A percentile compares a stretch with the other conserved stretches of the same genome.
These are phyloP conservation scores for Griposia aprilina DNA, from an alignment of 2,888 invertebrate species.

Conservation along the genomic window DNA sequence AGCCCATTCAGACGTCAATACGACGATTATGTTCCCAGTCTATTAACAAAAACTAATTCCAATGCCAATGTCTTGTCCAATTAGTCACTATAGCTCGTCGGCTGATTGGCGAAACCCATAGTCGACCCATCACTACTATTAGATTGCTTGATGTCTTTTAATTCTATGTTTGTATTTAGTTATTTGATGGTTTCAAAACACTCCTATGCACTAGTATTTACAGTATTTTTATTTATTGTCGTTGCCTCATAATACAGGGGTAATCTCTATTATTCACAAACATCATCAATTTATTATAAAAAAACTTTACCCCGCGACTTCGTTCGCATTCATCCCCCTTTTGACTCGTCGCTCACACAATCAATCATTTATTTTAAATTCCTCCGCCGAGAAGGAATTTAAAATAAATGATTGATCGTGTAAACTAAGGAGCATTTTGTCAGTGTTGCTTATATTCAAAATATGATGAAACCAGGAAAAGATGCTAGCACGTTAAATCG, in stretches of 20 bases:
- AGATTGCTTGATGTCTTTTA: not conserved
- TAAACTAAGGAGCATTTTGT: not conserved
- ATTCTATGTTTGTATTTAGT: not conserved
- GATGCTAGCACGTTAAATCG: not conserved
- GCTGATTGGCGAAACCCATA: not conserved
- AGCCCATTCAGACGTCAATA: not conserved
- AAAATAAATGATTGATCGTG: conserved; percentile 16
- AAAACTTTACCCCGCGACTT: not conserved
- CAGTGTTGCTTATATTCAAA: not conserved
- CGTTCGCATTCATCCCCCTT: not conserved
- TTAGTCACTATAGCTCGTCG: not conserved
- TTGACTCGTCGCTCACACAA: no score
- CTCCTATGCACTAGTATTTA: not conserved
- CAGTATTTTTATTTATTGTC: not conserved
- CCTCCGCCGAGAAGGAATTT: not conserved
- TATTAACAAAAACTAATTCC: not conserved
- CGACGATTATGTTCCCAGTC: not conserved
- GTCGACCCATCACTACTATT: not conserved
- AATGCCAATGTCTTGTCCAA: not conserved
- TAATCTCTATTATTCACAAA: not conserved
- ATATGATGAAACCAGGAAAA: not conserved
- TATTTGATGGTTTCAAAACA: not conserved
- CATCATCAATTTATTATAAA: conserved; percentile 7
- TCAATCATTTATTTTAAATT: no score
- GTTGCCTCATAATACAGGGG: not conserved